Evolutionary conservation across 2,113 vertebrate genomes (phyloP), one percentile per base, ranked within the genome.

Genomic region (Neopipo cinnamomea): DNA sequence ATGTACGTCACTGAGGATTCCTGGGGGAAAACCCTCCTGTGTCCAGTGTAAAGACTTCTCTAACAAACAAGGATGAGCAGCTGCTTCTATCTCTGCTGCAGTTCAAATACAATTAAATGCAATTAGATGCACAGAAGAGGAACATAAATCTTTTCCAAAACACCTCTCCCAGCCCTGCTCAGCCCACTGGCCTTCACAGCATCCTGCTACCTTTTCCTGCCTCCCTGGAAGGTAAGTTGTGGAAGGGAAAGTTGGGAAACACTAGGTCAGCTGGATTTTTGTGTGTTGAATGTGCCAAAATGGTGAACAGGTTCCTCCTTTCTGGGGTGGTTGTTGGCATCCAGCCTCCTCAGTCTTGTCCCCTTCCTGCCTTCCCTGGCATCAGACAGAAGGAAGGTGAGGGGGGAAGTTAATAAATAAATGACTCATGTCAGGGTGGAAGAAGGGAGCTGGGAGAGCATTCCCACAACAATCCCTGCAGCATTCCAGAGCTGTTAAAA

Each of bases 401-500:
- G 24, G 55, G 47, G 31, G 68, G n/a, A 80, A 59, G 73, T 47
- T 52, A 52, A 83, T 59, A 53, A 68, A 53, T 25, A 47, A 77
- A 39, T 23, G 24, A 25, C 49, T 50, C 25, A 23, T 59, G 65
- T 68, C 65, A 37, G 62, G 75, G 47, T 53, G 63, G 71, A 56
- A 62, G 87, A 49, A 70, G 31, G 31, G 59, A 88, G 74, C 47
- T 75, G 81, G 76, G 7, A 68, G 72, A 83, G 39, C 65, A 20
- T 50, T 12, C 47, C 25, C 50, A 52, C 50, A 28, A 28, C 14
- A 27, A 52, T 63, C 77, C 89, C 89, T 47, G 56, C 96, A 97
- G 98, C 97, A 96, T 98, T 98, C 98, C 98, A 97, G 98, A 98
- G 98, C 95, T 28, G 14, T 28, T 52, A 9, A 28, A 52, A 50